Evolutionary conservation across 2,797 vertebrate species (phyloP), one percentile per base, ranked within the genome.

Genomic region (Siniperca undulata): DNA sequence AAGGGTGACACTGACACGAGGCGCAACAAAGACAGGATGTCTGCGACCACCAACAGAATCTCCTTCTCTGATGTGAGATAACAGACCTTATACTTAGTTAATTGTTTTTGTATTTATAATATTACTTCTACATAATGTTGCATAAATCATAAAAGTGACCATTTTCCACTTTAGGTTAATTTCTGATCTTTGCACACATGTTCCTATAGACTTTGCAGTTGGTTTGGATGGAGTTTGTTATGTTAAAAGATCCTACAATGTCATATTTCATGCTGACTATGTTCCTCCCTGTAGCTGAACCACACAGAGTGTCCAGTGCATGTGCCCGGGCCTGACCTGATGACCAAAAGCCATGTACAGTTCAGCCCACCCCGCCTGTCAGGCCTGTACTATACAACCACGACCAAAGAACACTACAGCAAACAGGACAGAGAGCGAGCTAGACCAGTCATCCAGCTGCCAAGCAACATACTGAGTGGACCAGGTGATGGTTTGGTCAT

Each of bases 301-400:
- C 52, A 40, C 60, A 62, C 27, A 22, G 34, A 66, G 19, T 38
- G 3, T 50, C 78, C 79, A 16, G 71, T 73, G 40, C 42, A 19
- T 65, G 38, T 86, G 2, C 30, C 76, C 0, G 80, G 69, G 4
- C 4, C 66, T 20, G 50, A 62, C 38, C 50, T 87, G 42, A 89
- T 71, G 50, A 95, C 87, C 58, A 92, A 74, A 70, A 93, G 93
- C 72, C 44, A 89, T 3, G 73, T 92, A 1, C 36, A 88, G 58
- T 83, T 94, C 19, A 80, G 88, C 42, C 27, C 61, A 10, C 42
- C 64, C 30, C 3, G 9, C 68, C 64, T 78, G 56, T 83, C 73
- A 1, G 53, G 36, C 46, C 42, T 22, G 14, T 82, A 74, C 86
- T 93, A 90, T 83, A 81, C 46, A n/a, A 90, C 92, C 19, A 88